Percentiles rank a stretch among this genome's conserved stretches.
These are phyloP conservation scores for Stenodera caucasica DNA, from an alignment of 2,888 invertebrate species.

Conservation along the genomic window DNA sequence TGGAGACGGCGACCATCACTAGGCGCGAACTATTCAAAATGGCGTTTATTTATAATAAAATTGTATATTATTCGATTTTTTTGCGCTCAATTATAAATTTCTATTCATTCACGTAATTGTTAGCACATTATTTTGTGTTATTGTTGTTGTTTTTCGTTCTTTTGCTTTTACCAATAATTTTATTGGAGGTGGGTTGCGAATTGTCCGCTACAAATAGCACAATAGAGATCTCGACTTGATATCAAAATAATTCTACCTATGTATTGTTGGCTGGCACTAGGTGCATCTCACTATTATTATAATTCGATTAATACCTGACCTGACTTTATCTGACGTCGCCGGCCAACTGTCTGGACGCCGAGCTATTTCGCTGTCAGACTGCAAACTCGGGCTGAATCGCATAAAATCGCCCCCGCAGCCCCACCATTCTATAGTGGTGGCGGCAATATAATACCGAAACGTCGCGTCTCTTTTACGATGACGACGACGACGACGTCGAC, in stretches of 20 bases:
- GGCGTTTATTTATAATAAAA: slow-evolving; percentile 7
- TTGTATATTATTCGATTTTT: not conserved
- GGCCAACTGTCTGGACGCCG: slow-evolving; percentile 55
- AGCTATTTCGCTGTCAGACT: slow-evolving; percentile 48
- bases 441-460: slow-evolving; percentile 21
- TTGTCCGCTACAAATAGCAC: slow-evolving; percentile 9
- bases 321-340: slow-evolving; percentile 59
- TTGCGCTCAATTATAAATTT: not conserved
- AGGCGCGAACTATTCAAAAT: slow-evolving; percentile 11
- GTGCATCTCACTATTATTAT: slow-evolving; percentile 25
- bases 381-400: slow-evolving; percentile 46
- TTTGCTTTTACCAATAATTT: too few relatives aligned
- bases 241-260: not conserved
- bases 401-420: slow-evolving; percentile 35
- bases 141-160: too few relatives aligned
- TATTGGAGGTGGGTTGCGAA: not conserved
- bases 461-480: slow-evolving; percentile 14
- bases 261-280: slow-evolving; percentile 6
- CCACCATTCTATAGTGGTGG: slow-evolving; percentile 24
- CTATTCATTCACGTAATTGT: not conserved
- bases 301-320: slow-evolving; percentile 45
- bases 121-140: too few relatives aligned
- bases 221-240: slow-evolving; percentile 8
- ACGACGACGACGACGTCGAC: slow-evolving; percentile 14
- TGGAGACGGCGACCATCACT: not conserved